These are phyloP conservation scores for Puntigrus tetrazona DNA, from an alignment of 2,113 vertebrate genomes.

Conservation along the genomic window DNA sequence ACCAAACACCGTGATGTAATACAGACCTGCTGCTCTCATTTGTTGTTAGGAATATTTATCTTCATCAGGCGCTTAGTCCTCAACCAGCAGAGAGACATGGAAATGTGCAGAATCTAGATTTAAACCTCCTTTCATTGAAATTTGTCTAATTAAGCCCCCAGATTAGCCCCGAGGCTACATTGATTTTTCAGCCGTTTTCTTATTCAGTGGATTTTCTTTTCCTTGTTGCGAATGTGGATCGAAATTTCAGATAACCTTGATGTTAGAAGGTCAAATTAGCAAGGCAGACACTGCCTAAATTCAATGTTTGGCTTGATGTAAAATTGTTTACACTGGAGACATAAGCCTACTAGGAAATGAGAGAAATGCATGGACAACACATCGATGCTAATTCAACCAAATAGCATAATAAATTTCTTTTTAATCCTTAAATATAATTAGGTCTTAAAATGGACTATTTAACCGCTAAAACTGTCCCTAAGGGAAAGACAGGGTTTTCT, in stretches of 20 bases:
- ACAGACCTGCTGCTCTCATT: not conserved
- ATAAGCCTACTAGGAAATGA: not conserved
- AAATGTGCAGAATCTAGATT: conserved; percentile 20
- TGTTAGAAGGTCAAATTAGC: conserved; percentile 24
- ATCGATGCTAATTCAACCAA: conserved; percentile 51
- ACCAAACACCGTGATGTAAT: not conserved
- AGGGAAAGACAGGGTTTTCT: conserved; percentile 60
- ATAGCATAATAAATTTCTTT: conserved; percentile 69
- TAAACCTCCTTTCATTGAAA: conserved; percentile 44
- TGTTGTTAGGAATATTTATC: conserved; percentile 29
- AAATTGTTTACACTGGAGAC: conserved; percentile 19
- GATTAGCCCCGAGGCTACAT: conserved; percentile 31
- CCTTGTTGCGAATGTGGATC: not conserved
- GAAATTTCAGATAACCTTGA: conserved; percentile 32
- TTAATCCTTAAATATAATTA: conserved; percentile 75
- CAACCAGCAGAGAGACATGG: not conserved
- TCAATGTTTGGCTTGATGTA: not conserved
- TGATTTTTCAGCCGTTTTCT: conserved; percentile 37
- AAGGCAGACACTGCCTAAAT: conserved; percentile 13
- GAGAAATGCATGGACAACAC: conserved; percentile 11
- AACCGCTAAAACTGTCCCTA: conserved; percentile 71
- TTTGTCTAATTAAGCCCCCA: conserved; percentile 45
- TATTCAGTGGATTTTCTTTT: conserved; percentile 16
- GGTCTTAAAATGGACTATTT: conserved; percentile 69
- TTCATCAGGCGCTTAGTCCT: not conserved